Evolutionary conservation across 2,888 invertebrate genomes (phyloP).

Genomic region (Nematopogon swammerdamellus): DNA sequence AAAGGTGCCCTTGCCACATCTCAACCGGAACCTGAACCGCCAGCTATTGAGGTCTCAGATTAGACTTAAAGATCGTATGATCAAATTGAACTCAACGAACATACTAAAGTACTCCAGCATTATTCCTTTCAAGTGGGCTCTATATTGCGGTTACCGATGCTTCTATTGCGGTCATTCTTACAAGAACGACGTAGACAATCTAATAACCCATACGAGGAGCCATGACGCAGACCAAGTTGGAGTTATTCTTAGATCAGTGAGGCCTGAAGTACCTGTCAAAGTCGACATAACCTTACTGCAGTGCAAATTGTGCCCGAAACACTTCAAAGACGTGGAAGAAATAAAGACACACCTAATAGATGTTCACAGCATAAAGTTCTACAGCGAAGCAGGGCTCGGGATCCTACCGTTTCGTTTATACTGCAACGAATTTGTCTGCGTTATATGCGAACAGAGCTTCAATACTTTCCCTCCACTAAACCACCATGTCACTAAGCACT

Average conservation of each 20-base stretch:
- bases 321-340: not conserved
- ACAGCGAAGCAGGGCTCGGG: not conserved
- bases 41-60: no score
- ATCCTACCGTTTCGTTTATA: not conserved
- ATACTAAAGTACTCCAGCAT: not conserved
- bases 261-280: not conserved
- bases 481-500: constrained; percentile 1
- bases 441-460: not conserved
- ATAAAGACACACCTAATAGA: not conserved
- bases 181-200: no score
- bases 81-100: not conserved
- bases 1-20: no score
- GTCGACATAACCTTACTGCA: constrained; percentile 1
- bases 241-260: not conserved
- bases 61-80: not conserved
- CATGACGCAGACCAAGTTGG: not conserved
- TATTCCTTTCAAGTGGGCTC: not conserved
- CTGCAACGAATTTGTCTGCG: not conserved
- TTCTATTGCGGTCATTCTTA: not conserved
- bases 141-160: not conserved
- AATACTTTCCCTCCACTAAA: not conserved
- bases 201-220: no score
- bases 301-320: constrained; percentile 1
- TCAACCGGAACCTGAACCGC: no score
- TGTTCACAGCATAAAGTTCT: not conserved